Evolutionary conservation across 2,888 invertebrate species (phyloP), one percentile per base, ranked within the genome.

Genomic region (Himalopsyche anomala): DNA sequence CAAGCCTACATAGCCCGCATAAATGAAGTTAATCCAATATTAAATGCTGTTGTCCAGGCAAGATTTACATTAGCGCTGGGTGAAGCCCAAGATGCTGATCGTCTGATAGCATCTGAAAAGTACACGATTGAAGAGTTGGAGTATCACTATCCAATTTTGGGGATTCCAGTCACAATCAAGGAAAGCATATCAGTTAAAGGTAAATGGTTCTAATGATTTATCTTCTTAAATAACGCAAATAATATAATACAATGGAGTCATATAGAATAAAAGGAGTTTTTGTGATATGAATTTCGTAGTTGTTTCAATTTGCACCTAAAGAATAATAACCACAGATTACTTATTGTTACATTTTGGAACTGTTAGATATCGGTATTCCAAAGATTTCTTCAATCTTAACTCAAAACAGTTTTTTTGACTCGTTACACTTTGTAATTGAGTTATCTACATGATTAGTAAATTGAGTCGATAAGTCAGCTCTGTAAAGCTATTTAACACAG

Each of bases 111-210:
- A 80, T 90, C 90, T 87, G 92, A 91, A 74, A 90, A 92, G 36
- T 91, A 91, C 85, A 91, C 91, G 9, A 91, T 92, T 12, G 92
- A 92, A 80, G 92, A 93, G 85, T 92, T 95, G 89, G 93, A 93
- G 89, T 91, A 91, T 84, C 92, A 94, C 28, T 94, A 93, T 86
- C 96, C 96, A 2, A 91, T 96, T 85, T 91, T 95, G 15, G 96
- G 96, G 17, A 94, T 97, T 28, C 96, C 96, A 0, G 91, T 96
- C 55, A 95, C 96, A 5, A 94, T 95, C 0, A 96, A 96, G 90
- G 96, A 96, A 90, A 94, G 94, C 81, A 94, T 95, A 89, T 92
- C 93, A 36, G 93, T 95, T 0, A 93, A 94, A 92, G 96, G 95
- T 92, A 56, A n/a, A 19, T 42, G 38, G 9, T 45, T 42, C 5